Evolutionary conservation across 2,797 vertebrate species (phyloP).

Genomic region (Ctenopoma kingsleyae): DNA sequence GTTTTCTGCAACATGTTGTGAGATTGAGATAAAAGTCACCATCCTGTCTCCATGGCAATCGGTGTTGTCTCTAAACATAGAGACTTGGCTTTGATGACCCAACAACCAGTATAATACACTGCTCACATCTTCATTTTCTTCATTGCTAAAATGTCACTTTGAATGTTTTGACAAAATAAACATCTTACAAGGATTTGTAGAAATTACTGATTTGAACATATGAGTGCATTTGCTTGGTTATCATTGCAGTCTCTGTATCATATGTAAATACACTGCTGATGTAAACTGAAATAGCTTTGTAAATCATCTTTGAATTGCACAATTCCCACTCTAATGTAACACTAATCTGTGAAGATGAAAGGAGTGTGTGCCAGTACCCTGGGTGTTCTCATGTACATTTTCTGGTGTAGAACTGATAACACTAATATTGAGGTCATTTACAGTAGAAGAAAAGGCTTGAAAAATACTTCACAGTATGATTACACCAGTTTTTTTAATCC

Average conservation of each 20-base stretch:
- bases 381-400: slow-evolving; percentile 48
- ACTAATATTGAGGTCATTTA: slow-evolving; percentile 60
- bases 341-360: slow-evolving; percentile 12
- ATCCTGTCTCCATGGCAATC: slow-evolving; percentile 70
- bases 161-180: slow-evolving; percentile 17
- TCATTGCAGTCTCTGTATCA: slow-evolving; percentile 3
- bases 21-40: slow-evolving; percentile 44
- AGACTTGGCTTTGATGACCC: slow-evolving; percentile 50
- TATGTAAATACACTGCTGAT: slow-evolving; percentile 25
- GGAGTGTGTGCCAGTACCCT: slow-evolving; percentile 21
- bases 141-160: slow-evolving; percentile 8
- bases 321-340: slow-evolving; percentile 14
- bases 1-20: slow-evolving; percentile 40
- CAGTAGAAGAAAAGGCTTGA: slow-evolving; percentile 54
- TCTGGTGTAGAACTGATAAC: slow-evolving; percentile 50
- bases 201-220: slow-evolving; percentile 26
- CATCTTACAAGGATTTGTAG: neutral
- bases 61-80: slow-evolving; percentile 44
- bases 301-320: slow-evolving; percentile 37
- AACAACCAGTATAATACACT: slow-evolving; percentile 33
- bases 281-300: slow-evolving; percentile 27
- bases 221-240: slow-evolving; percentile 13
- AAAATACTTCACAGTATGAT: slow-evolving; percentile 50
- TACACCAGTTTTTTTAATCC: slow-evolving; percentile 42
- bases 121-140: slow-evolving; percentile 27